Evolutionary conservation across 2,113 vertebrate genomes (phyloP), one percentile per base, ranked within the genome.

Genomic region (Albula goreensis): DNA sequence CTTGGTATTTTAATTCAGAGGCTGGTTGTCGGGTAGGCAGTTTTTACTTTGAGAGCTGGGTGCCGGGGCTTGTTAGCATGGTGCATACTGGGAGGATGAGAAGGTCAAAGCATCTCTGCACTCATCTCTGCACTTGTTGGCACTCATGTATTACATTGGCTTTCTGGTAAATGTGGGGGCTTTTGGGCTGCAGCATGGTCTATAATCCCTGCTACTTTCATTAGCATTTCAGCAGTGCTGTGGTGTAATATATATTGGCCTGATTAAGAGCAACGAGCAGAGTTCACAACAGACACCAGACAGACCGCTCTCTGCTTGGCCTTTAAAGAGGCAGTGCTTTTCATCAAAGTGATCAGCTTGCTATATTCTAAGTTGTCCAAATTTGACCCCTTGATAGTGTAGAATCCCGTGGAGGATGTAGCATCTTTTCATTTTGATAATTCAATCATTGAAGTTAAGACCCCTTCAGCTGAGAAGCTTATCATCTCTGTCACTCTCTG

Each of bases 1-100:
- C 90, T 88, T 91, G 88, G 86, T 91, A 90, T 93, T 95, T 95
- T 94, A 93, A 94, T 95, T 93, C 93, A 91, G 90, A 91, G 89
- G 91, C 88, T 84, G 9, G 86, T 83, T 66, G 84, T 91, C 86
- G 91, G 93, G 85, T 90, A 88, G 86, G 90, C 80, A 74, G 85
- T 86, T 86, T 87, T 86, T 78, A 88, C 80, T 92, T 93, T 90
- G 0, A 0, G 17, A 48, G 9, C 12, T 15, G 50, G 48, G 17
- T 22, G 91, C 79, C 17, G 11, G 49, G 78, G 19, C 91, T 90
- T 84, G 87, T 85, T 89, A 81, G 83, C 51, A 9, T 11, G 84
- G 84, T 70, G 22, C 51, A 70, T 53, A 74, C 50, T 50, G 74
- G 48, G n/a, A 41, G 31, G 31, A 41, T 41, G 31, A 41, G 31